Percentiles rank a stretch among this genome's conserved stretches.
phyloP scores from a whole-genome alignment of 2,113 vertebrate species.

The Sinocyclocheilus anshuiensis region DNA sequence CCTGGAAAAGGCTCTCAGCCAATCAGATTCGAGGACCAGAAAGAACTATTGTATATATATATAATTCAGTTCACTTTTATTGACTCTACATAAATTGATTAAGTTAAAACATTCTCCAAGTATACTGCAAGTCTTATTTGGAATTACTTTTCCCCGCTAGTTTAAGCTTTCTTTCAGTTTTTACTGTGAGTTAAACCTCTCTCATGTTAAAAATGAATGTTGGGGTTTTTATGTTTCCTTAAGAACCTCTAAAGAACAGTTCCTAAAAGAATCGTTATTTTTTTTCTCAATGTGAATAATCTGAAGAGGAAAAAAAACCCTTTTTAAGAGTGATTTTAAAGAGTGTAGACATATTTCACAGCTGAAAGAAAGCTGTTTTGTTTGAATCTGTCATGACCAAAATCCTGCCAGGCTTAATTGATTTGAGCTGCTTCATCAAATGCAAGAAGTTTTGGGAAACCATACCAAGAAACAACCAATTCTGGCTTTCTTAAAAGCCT shows the following conservation, averaged over 20 bases:
- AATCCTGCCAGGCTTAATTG: not conserved
- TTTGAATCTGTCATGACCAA: not conserved
- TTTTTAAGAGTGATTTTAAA: not conserved
- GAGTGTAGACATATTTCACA: not conserved
- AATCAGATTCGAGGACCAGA: no score
- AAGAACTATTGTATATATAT: no score
- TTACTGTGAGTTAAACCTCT: no score
- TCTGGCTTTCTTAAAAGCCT: not conserved
- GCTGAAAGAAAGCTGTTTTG: not conserved
- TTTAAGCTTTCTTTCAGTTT: no score
- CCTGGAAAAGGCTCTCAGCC: no score
- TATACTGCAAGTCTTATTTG: no score
- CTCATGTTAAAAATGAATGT: no score
- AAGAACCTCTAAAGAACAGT: not conserved
- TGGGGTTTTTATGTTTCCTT: not conserved
- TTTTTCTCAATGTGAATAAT: not conserved
- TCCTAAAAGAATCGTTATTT: not conserved
- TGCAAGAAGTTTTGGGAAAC: not conserved
- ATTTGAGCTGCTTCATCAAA: not conserved
- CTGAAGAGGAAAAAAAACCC: not conserved
- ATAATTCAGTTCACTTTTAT: not conserved
- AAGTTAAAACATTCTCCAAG: not conserved
- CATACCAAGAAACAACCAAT: not conserved
- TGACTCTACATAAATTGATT: not conserved
- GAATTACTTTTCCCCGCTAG: no score